phyloP scores from a whole-genome alignment of 2,797 vertebrate species.

The Typhlichthys eigenmanni region DNA sequence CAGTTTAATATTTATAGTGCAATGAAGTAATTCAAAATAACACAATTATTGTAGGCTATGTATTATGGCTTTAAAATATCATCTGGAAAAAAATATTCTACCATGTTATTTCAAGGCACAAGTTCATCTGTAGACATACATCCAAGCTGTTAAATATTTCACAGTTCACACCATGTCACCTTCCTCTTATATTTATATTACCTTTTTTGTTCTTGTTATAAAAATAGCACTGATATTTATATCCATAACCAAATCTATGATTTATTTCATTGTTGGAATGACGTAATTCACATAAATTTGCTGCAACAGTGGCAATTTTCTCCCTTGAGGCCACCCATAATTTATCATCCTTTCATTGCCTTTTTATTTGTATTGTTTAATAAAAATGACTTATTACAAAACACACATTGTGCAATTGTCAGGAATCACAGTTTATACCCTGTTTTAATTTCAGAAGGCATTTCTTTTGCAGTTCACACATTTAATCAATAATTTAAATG shows the following conservation, averaged over 20 bases:
- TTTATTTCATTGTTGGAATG: constrained; percentile 20
- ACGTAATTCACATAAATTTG: constrained; percentile 10
- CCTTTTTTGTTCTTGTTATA: not conserved
- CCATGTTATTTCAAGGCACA: not conserved
- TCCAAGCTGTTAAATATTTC: constrained; percentile 30
- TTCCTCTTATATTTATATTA: constrained; percentile 6
- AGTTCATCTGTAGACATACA: constrained; percentile 18
- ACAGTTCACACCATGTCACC: constrained; percentile 46
- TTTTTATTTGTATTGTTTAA: constrained; percentile 20
- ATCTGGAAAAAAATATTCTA: constrained; percentile 8
- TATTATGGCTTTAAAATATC: constrained; percentile 9
- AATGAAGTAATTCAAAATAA: constrained; percentile 21
- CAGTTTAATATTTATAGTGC: constrained; percentile 27
- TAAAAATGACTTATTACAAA: constrained; percentile 14
- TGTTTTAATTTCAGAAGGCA: constrained; percentile 32
- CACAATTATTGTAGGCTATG: constrained; percentile 8
- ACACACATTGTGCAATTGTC: constrained; percentile 53
- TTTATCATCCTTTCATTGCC: not conserved
- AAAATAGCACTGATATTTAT: constrained; percentile 11
- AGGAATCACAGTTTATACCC: constrained; percentile 53
- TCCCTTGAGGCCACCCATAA: not conserved
- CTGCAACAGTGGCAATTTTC: not conserved
- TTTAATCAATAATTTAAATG: not conserved
- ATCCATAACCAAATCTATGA: constrained; percentile 9
- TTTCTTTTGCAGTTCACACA: constrained; percentile 54